These are phyloP conservation scores for Noctua fimbriata DNA, from an alignment of 2,888 invertebrate genomes.

Conservation along the genomic window DNA sequence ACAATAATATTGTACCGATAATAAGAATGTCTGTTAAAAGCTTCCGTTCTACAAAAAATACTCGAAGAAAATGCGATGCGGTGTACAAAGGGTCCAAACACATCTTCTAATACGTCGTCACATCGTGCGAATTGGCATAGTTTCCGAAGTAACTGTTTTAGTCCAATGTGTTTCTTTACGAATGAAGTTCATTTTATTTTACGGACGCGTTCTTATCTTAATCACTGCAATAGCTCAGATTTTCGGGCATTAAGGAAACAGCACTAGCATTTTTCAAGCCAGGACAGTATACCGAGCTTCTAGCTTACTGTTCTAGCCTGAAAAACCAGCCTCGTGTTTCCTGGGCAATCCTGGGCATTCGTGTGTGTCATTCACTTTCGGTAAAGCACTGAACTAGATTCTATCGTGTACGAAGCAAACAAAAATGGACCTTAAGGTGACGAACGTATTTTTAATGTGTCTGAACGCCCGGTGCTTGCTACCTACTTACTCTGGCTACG, in stretches of 20 bases:
- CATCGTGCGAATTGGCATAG: no score
- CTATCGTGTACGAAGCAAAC: not conserved
- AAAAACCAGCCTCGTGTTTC: not conserved
- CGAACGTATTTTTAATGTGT: not conserved
- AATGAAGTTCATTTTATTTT: not conserved
- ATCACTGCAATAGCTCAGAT: not conserved
- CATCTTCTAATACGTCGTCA: no score
- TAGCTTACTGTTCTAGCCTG: not conserved
- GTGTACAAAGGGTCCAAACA: no score
- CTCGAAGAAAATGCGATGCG: no score
- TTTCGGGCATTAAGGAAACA: not conserved
- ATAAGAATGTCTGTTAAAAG: no score
- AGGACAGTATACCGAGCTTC: not conserved
- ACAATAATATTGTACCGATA: no score
- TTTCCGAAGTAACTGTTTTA: not conserved
- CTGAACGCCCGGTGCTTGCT: not conserved
- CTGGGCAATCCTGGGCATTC: no score
- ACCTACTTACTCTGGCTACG: not conserved
- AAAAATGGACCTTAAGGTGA: not conserved
- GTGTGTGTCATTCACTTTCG: not conserved
- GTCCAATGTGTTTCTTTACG: not conserved
- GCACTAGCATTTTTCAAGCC: no score
- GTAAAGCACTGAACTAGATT: not conserved
- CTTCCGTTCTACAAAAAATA: no score
- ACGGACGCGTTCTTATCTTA: not conserved